Evolutionary conservation across 2,113 vertebrate species (phyloP).

Genomic region (Corvus hawaiiensis): DNA sequence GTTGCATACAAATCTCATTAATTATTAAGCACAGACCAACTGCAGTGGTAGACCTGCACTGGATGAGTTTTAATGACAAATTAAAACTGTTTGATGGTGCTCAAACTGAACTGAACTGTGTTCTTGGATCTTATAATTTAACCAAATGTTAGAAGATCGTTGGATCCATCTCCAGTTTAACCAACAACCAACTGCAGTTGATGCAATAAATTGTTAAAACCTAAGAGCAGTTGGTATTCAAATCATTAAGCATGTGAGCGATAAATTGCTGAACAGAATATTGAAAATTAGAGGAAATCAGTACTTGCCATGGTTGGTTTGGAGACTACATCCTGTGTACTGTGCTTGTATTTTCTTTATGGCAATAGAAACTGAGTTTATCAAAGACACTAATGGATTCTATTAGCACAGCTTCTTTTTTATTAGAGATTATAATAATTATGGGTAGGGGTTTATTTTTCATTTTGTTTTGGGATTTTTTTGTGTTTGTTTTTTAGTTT

Average conservation of each 20-base stretch:
- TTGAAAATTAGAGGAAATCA: background rate
- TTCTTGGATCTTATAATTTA: background rate
- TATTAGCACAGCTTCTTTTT: background rate
- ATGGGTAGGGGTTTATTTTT: background rate
- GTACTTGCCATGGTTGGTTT: background rate
- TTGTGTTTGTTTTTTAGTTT: background rate
- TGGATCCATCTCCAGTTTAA: background rate
- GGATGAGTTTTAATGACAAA: background rate
- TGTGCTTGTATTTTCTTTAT: background rate
- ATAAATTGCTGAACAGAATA: background rate
- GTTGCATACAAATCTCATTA: background rate
- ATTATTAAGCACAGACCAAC: background rate
- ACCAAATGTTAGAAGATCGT: background rate
- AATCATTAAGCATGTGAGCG: background rate
- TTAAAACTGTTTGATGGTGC: background rate
- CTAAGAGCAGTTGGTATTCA: background rate
- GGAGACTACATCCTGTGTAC: background rate
- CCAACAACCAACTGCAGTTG: background rate
- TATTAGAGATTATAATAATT: background rate
- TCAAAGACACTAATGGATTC: background rate
- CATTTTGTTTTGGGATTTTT: accelerated
- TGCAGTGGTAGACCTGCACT: background rate
- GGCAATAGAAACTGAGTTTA: background rate
- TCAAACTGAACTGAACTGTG: background rate
- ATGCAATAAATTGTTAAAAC: background rate